Percentiles rank a stretch among this genome's conserved stretches.
phyloP scores from a whole-genome alignment of 2,888 invertebrate genomes.

The Branchipolynoe longqiensis region DNA sequence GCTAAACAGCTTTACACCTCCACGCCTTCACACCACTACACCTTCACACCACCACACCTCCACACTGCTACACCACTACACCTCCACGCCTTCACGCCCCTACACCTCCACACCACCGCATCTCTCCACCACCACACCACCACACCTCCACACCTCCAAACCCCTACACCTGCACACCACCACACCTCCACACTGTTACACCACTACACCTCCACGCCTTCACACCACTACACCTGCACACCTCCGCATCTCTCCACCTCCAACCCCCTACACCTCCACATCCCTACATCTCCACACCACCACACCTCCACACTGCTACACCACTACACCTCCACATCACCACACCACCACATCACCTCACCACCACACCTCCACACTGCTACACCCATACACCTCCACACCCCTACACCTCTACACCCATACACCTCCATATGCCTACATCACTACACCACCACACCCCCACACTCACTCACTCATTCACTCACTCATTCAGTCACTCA shows the following conservation, averaged over 20 bases:
- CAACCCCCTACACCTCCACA: neutral
- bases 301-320: too few relatives aligned
- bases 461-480: too few relatives aligned
- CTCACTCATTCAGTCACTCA: too few relatives aligned
- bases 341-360: too few relatives aligned
- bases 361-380: too few relatives aligned
- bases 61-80: neutral
- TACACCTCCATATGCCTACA: too few relatives aligned
- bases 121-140: neutral
- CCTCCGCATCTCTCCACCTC: neutral
- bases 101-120: neutral
- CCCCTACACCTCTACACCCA: too few relatives aligned
- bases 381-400: neutral
- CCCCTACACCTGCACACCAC: neutral
- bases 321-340: too few relatives aligned
- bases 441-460: too few relatives aligned
- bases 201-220: neutral
- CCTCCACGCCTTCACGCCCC: neutral
- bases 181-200: neutral
- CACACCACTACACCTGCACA: neutral
- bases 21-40: neutral
- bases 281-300: neutral
- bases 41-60: neutral
- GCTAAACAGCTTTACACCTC: neutral
- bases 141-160: neutral